phyloP scores from a whole-genome alignment of 2,797 vertebrate species.

The Sebastiscus tertius region DNA sequence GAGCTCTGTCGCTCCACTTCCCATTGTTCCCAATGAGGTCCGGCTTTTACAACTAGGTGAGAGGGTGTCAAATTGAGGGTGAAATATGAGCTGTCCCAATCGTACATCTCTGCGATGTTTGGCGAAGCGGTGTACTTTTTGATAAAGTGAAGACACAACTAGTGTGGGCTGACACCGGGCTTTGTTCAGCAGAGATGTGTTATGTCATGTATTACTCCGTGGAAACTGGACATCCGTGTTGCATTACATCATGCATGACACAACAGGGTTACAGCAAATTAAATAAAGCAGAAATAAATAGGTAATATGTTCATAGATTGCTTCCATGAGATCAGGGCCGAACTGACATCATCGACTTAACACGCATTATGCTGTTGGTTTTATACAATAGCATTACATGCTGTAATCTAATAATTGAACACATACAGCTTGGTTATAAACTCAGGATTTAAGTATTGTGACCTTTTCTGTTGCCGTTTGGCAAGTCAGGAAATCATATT shows the following conservation, averaged over 20 bases:
- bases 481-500: slow-evolving; percentile 18
- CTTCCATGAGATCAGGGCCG: not conserved
- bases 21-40: slow-evolving; percentile 83
- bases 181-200: slow-evolving; percentile 2
- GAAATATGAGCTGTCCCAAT: slow-evolving; percentile 67
- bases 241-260: slow-evolving; percentile 25
- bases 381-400: slow-evolving; percentile 17
- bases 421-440: not conserved
- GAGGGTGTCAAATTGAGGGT: slow-evolving; percentile 75
- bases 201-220: not conserved
- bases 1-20: slow-evolving; percentile 73
- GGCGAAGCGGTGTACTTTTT: slow-evolving; percentile 23
- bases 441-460: not conserved
- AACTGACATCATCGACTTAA: slow-evolving; percentile 23
- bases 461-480: slow-evolving; percentile 7
- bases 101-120: slow-evolving; percentile 56
- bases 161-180: not conserved
- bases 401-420: slow-evolving; percentile 45
- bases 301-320: not conserved
- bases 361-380: slow-evolving; percentile 9
- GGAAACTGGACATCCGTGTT: not conserved
- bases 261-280: slow-evolving; percentile 7
- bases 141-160: slow-evolving; percentile 20
- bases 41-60: slow-evolving; percentile 83
- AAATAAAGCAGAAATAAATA: slow-evolving; percentile 12